phyloP scores from a whole-genome alignment of 2,888 invertebrate species.

The Drosophila setosimentum region DNA sequence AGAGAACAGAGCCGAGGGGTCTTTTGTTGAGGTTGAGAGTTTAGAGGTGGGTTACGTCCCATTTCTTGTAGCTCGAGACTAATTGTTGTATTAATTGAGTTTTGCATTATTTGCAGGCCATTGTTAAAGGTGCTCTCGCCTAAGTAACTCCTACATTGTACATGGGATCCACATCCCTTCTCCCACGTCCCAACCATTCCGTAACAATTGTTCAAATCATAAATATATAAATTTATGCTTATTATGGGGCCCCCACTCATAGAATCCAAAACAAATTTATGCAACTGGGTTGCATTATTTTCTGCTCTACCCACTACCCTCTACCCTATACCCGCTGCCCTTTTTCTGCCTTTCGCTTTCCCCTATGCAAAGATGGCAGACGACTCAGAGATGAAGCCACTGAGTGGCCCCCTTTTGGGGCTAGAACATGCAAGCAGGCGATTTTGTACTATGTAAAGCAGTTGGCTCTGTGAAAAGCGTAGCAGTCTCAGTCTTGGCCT shows the following conservation, averaged over 20 bases:
- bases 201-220: conserved; percentile 52
- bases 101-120: conserved; percentile 48
- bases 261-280: conserved; percentile 52
- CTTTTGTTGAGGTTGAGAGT: neutral
- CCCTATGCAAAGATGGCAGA: conserved; percentile 36
- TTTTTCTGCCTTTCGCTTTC: conserved; percentile 44
- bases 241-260: conserved; percentile 22
- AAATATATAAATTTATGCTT: conserved; percentile 74
- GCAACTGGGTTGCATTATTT: conserved; percentile 72
- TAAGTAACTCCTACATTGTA: neutral
- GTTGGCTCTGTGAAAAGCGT: conserved; percentile 22
- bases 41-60: conserved; percentile 44
- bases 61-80: conserved; percentile 64
- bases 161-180: neutral
- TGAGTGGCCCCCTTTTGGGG: conserved; percentile 31
- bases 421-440: conserved; percentile 43
- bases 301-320: neutral
- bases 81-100: conserved; percentile 63
- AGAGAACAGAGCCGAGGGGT: neutral
- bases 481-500: conserved; percentile 25
- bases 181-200: conserved; percentile 2
- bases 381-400: conserved; percentile 6
- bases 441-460: conserved; percentile 17
- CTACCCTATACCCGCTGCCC: too few relatives aligned
- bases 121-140: conserved; percentile 11